These are phyloP conservation scores for Cerceris ruficornis DNA, from an alignment of 2,888 invertebrate species.

Conservation along the genomic window DNA sequence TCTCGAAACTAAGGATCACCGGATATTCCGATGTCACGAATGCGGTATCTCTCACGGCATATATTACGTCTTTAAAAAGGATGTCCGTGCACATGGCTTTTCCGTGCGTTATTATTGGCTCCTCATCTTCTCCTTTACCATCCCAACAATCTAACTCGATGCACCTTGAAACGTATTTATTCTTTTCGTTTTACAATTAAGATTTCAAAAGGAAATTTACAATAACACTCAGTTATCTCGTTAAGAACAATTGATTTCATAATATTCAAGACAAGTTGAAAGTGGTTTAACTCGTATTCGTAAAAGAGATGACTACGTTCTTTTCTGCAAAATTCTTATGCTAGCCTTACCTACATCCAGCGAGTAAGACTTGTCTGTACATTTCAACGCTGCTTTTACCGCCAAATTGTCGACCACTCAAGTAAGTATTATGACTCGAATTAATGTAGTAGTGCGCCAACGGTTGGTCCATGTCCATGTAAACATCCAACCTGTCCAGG, in stretches of 20 bases:
- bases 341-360: slow-evolving; percentile 92
- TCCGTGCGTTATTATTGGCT: slow-evolving; percentile 99
- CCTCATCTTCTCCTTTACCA: slow-evolving; percentile 98
- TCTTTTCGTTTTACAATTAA: neutral
- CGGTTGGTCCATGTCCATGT: slow-evolving; percentile 99
- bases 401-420: slow-evolving; percentile 97
- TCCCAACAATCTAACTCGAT: slow-evolving; percentile 99
- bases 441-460: slow-evolving; percentile 99
- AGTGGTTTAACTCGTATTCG: no score
- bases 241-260: no score
- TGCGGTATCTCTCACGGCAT: slow-evolving; percentile 98
- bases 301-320: neutral
- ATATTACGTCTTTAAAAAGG: slow-evolving; percentile 98
- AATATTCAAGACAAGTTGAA: no score
- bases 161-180: slow-evolving; percentile 85
- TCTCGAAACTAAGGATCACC: slow-evolving; percentile 98
- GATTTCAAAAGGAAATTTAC: no score
- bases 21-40: slow-evolving; percentile 99
- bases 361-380: slow-evolving; percentile 98
- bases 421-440: slow-evolving; percentile 98
- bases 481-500: slow-evolving; percentile 97
- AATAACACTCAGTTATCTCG: no score
- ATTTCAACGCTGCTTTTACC: slow-evolving; percentile 99
- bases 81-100: slow-evolving; percentile 99
- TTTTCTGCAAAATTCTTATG: neutral